These are phyloP conservation scores for Chaetura pelagica DNA, from an alignment of 2,113 vertebrate species.

Conservation along the genomic window DNA sequence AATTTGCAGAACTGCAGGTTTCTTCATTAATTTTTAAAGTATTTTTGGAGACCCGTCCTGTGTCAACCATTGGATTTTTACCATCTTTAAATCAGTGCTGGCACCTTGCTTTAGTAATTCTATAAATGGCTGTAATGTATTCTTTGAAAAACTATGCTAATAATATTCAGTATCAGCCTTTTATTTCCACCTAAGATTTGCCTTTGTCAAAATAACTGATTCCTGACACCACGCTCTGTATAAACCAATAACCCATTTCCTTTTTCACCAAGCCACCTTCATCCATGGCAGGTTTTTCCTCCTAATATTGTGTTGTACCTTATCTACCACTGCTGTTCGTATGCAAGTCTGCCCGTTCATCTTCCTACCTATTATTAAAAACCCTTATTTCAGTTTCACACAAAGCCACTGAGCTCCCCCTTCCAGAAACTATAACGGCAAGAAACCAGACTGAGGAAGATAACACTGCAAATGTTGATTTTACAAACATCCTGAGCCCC, in stretches of 20 bases:
- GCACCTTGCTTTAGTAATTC: not conserved
- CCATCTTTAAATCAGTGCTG: not conserved
- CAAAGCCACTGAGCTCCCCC: not conserved
- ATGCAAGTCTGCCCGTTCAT: not conserved
- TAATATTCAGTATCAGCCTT: not conserved
- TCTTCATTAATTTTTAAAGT: conserved; percentile 31
- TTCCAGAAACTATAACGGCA: not conserved
- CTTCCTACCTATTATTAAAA: not conserved
- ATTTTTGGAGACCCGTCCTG: conserved; percentile 30
- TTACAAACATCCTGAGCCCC: not conserved
- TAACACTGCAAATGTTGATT: not conserved
- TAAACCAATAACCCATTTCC: not conserved
- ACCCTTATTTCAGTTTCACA: not conserved
- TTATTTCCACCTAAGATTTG: not conserved
- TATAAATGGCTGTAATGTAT: not conserved
- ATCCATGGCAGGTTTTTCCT: not conserved
- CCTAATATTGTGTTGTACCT: not conserved
- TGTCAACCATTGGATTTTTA: not conserved
- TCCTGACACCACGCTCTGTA: not conserved
- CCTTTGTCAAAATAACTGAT: not conserved
- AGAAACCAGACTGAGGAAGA: not conserved
- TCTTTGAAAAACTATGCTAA: not conserved
- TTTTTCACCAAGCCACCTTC: not conserved
- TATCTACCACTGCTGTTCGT: not conserved
- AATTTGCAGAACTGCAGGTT: not conserved